Percentiles rank a stretch among this genome's conserved stretches.
phyloP scores from a whole-genome alignment of 2,113 vertebrate genomes.

The Chloroceryle aenea region DNA sequence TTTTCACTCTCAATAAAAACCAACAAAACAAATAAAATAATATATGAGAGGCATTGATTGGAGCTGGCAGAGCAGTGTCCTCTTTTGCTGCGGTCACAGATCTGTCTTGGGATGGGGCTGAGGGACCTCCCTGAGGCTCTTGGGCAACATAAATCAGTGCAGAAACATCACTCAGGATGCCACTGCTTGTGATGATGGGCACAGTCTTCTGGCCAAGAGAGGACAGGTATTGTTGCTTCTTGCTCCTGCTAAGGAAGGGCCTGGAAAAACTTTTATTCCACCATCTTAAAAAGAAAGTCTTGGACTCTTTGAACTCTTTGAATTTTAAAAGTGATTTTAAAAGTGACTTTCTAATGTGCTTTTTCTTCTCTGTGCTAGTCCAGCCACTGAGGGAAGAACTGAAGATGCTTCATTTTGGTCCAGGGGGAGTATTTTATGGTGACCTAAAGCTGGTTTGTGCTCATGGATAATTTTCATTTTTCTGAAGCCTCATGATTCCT shows the following conservation, averaged over 20 bases:
- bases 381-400: neutral
- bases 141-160: neutral
- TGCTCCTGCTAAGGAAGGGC: neutral
- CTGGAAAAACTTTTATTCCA: neutral
- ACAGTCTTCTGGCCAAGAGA: neutral
- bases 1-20: slow-evolving; percentile 79
- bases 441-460: neutral
- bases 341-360: neutral
- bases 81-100: neutral
- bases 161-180: neutral
- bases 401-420: neutral
- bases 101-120: neutral
- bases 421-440: neutral
- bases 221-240: neutral
- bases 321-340: neutral
- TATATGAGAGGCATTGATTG: neutral
- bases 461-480: neutral
- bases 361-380: neutral
- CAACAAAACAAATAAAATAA: slow-evolving; percentile 57
- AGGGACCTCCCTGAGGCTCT: neutral
- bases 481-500: neutral
- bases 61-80: neutral
- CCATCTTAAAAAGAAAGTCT: neutral
- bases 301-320: neutral
- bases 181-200: neutral